Percentiles rank a stretch among this genome's conserved stretches.
phyloP scores from a whole-genome alignment of 1,140 invertebrate species.

The Neelides sp. region DNA sequence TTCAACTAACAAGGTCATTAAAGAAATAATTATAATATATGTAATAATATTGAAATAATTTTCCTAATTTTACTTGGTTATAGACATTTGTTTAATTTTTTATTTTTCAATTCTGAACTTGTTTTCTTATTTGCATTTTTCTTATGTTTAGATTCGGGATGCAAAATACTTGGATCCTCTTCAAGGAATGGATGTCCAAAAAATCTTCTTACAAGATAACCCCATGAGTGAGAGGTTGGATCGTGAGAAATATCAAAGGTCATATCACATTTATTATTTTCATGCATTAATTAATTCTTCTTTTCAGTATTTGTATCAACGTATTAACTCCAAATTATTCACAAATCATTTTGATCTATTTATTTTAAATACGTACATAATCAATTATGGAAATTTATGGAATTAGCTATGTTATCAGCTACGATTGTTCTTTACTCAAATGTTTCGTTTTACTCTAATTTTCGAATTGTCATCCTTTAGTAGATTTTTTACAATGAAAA shows the following conservation, averaged over 20 bases:
- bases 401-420: too few relatives aligned
- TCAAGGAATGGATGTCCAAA: slow-evolving; percentile 54
- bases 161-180: slow-evolving; percentile 55
- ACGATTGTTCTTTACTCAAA: too few relatives aligned
- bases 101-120: slow-evolving; percentile 5
- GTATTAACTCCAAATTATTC: slow-evolving; percentile 34
- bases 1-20: slow-evolving; percentile 64
- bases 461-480: too few relatives aligned
- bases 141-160: slow-evolving; percentile 57
- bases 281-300: slow-evolving; percentile 19
- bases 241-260: slow-evolving; percentile 14
- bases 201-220: slow-evolving; percentile 66
- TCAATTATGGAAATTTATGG: too few relatives aligned
- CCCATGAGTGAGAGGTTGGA: slow-evolving; percentile 56
- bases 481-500: too few relatives aligned
- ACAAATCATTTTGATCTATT: too few relatives aligned
- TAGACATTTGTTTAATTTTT: slow-evolving; percentile 6
- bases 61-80: not conserved
- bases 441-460: too few relatives aligned
- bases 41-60: not conserved
- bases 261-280: not conserved
- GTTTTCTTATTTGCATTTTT: slow-evolving; percentile 32
- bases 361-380: too few relatives aligned
- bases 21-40: slow-evolving; percentile 4
- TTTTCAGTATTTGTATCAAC: slow-evolving; percentile 36